phyloP scores from a whole-genome alignment of 2,113 vertebrate genomes.

The Fregetta grallaria region DNA sequence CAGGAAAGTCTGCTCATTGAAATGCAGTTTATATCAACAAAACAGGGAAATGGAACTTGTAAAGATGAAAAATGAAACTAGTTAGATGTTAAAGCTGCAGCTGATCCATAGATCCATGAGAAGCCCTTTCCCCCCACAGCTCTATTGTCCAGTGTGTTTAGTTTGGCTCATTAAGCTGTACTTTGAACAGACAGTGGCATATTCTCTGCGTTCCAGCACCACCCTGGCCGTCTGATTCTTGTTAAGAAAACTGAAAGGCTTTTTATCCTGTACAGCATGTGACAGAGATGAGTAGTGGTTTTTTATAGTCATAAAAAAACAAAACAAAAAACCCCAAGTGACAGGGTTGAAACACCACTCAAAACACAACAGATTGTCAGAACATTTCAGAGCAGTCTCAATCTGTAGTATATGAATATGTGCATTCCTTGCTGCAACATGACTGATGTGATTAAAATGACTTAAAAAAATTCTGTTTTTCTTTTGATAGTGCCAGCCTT shows the following conservation, averaged over 20 bases:
- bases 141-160: constrained; percentile 45
- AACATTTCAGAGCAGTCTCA: constrained; percentile 54
- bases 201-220: constrained; percentile 62
- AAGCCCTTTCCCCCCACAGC: constrained; percentile 42
- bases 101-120: constrained; percentile 50
- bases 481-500: neutral
- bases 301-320: constrained; percentile 49
- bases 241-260: constrained; percentile 61
- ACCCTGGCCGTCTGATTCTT: constrained; percentile 56
- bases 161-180: constrained; percentile 53
- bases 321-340: constrained; percentile 50
- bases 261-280: constrained; percentile 49
- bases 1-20: constrained; percentile 57
- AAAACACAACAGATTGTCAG: constrained; percentile 64
- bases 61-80: constrained; percentile 78
- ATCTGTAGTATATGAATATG: constrained; percentile 53
- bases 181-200: constrained; percentile 60
- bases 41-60: constrained; percentile 74
- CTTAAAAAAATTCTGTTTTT: neutral
- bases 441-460: constrained; percentile 30
- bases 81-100: constrained; percentile 67
- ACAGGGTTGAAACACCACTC: constrained; percentile 58
- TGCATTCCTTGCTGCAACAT: constrained; percentile 24
- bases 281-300: constrained; percentile 54
- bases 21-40: constrained; percentile 69